Evolutionary conservation across 2,888 invertebrate genomes (phyloP).

Genomic region (Petrophora chlorosata): DNA sequence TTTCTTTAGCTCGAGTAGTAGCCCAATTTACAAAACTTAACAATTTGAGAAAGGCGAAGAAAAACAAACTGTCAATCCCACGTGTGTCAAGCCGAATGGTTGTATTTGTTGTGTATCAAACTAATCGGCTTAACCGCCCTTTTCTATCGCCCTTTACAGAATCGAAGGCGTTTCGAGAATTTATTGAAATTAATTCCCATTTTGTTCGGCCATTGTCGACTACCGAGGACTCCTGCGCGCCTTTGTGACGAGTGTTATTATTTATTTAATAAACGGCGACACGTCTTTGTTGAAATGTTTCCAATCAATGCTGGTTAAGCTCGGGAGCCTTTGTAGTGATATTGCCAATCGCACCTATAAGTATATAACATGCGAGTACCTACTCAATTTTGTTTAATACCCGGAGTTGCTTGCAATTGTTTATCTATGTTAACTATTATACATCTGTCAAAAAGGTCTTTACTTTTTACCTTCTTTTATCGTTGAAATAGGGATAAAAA

Average conservation of each 20-base stretch:
- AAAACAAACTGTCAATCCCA: constrained; percentile 62
- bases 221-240: constrained; percentile 60
- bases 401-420: too few relatives aligned
- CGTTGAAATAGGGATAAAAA: too few relatives aligned
- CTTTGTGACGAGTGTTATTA: constrained; percentile 70
- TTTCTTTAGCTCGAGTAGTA: constrained; percentile 5
- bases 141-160: constrained; percentile 60
- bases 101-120: constrained; percentile 73
- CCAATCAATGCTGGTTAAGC: constrained; percentile 61
- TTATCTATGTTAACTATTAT: too few relatives aligned
- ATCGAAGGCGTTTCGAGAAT: constrained; percentile 78
- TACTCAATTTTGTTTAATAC: too few relatives aligned
- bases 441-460: too few relatives aligned
- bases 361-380: constrained; percentile 9
- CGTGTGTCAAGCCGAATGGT: constrained; percentile 63
- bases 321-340: constrained; percentile 43
- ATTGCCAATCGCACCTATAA: constrained; percentile 12
- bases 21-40: constrained; percentile 29
- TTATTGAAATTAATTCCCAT: constrained; percentile 80
- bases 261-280: constrained; percentile 79
- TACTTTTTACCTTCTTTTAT: too few relatives aligned
- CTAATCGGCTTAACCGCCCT: constrained; percentile 77
- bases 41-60: constrained; percentile 32
- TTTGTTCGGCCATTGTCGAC: constrained; percentile 78
- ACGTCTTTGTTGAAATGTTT: constrained; percentile 64